phyloP scores from a whole-genome alignment of 2,888 invertebrate species.

The Platycnemis pennipes region DNA sequence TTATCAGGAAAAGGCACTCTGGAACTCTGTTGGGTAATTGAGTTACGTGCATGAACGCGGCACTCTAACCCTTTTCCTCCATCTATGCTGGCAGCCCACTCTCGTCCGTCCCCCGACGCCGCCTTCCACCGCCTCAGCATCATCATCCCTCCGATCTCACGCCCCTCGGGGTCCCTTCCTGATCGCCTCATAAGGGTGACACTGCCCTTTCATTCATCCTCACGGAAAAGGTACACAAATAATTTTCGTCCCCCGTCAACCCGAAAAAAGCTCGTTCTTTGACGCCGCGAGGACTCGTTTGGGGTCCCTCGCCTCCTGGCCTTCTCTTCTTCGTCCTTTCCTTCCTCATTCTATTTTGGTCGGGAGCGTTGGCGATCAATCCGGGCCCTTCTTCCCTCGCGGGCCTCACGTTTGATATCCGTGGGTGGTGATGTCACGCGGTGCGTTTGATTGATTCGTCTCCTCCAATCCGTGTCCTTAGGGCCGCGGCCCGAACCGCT shows the following conservation, averaged over 20 bases:
- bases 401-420: background rate
- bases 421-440: background rate
- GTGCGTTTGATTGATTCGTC: background rate
- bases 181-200: background rate
- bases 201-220: constrained; percentile 34
- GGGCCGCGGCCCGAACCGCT: background rate
- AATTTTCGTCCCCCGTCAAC: background rate
- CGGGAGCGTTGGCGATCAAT: background rate
- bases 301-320: too few relatives aligned
- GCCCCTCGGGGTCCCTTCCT: background rate
- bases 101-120: background rate
- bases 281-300: too few relatives aligned
- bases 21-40: constrained; percentile 18
- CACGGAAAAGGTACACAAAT: background rate
- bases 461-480: background rate
- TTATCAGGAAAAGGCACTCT: background rate
- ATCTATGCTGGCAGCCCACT: background rate
- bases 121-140: background rate
- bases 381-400: background rate
- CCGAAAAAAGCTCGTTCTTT: background rate
- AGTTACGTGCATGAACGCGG: constrained; percentile 39
- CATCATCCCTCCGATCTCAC: too few relatives aligned
- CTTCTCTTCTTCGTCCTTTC: too few relatives aligned
- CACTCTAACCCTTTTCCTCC: background rate
- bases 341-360: too few relatives aligned